Percentiles rank a stretch among this genome's conserved stretches.
Conservation (phyloP, 2,888 invertebrate species). For the Camptogramma bilineatum region DNA sequence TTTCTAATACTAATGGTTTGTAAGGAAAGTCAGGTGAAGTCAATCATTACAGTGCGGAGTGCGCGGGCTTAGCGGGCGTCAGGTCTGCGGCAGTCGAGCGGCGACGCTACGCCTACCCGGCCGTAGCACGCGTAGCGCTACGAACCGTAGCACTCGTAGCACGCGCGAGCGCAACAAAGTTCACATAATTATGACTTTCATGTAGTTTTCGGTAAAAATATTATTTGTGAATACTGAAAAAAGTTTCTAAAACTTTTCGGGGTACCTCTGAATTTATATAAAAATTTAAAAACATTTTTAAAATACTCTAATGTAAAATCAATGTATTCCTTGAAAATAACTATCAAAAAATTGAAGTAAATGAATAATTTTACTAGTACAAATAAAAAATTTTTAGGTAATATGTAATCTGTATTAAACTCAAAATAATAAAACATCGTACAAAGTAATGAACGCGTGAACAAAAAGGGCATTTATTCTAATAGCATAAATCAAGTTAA, state of each 20-base stretch:
- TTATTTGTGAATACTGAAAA: not conserved
- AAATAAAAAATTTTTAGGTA: not conserved
- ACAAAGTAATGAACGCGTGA: not conserved
- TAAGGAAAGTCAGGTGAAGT: constrained; percentile 77
- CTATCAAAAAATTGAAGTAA: not conserved
- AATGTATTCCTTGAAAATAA: not conserved
- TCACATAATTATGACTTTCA: constrained; percentile 40
- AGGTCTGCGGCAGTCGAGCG: constrained; percentile 58
- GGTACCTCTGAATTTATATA: not conserved
- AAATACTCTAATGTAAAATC: not conserved
- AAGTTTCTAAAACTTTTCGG: constrained; percentile 10
- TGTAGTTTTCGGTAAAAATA: constrained; percentile 29
- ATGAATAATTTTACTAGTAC: not conserved
- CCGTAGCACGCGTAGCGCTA: constrained; percentile 54
- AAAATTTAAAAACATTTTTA: not conserved
- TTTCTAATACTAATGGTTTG: constrained; percentile 22
- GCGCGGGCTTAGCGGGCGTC: constrained; percentile 47
- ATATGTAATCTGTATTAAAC: not conserved
- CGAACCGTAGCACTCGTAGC: constrained; percentile 49
- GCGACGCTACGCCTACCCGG: constrained; percentile 54
- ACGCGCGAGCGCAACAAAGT: constrained; percentile 46
- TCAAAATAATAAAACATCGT: constrained; percentile 9
- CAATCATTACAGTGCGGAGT: constrained; percentile 74
- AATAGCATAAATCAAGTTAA: constrained; percentile 17
- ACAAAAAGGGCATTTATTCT: constrained; percentile 14